A percentile compares a stretch with the other conserved stretches of the same genome.
Evolutionary conservation across 2,888 invertebrate species (phyloP).

Genomic region (Drosophila yooni): DNA sequence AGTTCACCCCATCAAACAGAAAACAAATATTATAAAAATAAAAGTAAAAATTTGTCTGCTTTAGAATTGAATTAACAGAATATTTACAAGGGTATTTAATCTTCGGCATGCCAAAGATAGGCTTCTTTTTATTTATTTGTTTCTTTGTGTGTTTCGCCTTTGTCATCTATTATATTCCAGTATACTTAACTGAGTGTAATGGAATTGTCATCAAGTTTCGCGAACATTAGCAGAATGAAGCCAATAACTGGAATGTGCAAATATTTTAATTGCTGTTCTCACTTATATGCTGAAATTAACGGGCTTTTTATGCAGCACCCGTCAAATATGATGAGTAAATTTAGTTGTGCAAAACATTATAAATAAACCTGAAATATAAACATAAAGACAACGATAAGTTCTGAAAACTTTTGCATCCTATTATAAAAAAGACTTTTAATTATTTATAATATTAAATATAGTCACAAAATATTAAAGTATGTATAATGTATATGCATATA

Average conservation of each 20-base stretch:
- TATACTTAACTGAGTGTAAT: background rate
- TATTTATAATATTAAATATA: too few species aligned
- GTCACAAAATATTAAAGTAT: background rate
- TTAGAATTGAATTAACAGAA: too few species aligned
- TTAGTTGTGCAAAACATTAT: constrained; percentile 7
- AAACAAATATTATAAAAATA: background rate
- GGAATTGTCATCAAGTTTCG: background rate
- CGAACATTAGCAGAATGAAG: constrained; percentile 7
- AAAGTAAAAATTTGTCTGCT: background rate
- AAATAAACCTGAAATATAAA: constrained; percentile 30
- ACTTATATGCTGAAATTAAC: constrained; percentile 61
- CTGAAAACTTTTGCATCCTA: background rate
- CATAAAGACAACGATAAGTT: background rate
- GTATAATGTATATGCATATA: too few species aligned
- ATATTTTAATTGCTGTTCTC: constrained; percentile 58
- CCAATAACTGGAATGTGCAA: constrained; percentile 39
- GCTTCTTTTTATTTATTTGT: background rate
- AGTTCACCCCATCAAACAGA: too few species aligned
- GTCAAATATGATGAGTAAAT: constrained; percentile 4
- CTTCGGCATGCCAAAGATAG: background rate
- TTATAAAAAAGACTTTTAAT: background rate
- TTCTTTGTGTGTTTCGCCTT: background rate
- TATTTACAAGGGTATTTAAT: background rate
- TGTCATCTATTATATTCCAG: constrained; percentile 3
- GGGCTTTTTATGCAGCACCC: constrained; percentile 36